Percentiles rank a stretch among this genome's conserved stretches.
These are phyloP conservation scores for Gorsachius magnificus DNA, from an alignment of 2,797 vertebrate genomes.

Conservation along the genomic window DNA sequence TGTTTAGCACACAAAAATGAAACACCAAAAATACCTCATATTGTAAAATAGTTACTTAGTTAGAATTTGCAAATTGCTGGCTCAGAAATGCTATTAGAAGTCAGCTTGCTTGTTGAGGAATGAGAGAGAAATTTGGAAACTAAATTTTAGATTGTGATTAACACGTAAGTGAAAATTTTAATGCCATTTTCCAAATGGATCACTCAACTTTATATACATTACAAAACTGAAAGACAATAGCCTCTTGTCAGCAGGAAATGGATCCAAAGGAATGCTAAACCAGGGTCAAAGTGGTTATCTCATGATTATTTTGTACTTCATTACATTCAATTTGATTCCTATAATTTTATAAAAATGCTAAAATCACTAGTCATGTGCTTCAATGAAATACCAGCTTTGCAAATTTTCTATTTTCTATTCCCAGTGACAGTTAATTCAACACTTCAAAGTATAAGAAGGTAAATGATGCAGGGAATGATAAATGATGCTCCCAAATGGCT, in stretches of 20 bases:
- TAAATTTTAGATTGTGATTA: not conserved
- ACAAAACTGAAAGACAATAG: not conserved
- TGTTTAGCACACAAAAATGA: not conserved
- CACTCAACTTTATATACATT: not conserved
- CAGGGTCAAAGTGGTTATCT: conserved; percentile 7
- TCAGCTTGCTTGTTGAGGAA: not conserved
- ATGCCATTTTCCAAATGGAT: not conserved
- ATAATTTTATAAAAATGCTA: conserved; percentile 43
- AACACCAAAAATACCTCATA: not conserved
- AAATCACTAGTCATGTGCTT: conserved; percentile 49
- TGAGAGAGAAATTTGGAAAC: not conserved
- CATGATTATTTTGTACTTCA: not conserved
- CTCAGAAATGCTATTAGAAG: not conserved
- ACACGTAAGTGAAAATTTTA: not conserved
- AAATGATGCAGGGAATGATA: conserved; percentile 85
- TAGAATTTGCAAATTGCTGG: not conserved
- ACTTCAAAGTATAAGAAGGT: conserved; percentile 85
- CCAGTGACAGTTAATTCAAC: conserved; percentile 83
- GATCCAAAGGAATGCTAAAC: conserved; percentile 34
- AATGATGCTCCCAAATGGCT: conserved; percentile 81
- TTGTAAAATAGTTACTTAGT: not conserved
- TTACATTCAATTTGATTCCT: not conserved
- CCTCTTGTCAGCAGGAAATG: not conserved
- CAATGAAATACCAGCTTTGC: conserved; percentile 18
- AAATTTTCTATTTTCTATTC: conserved; percentile 57